Evolutionary conservation across 2,888 invertebrate genomes (phyloP).

Genomic region (Sarcophaga rosellei): DNA sequence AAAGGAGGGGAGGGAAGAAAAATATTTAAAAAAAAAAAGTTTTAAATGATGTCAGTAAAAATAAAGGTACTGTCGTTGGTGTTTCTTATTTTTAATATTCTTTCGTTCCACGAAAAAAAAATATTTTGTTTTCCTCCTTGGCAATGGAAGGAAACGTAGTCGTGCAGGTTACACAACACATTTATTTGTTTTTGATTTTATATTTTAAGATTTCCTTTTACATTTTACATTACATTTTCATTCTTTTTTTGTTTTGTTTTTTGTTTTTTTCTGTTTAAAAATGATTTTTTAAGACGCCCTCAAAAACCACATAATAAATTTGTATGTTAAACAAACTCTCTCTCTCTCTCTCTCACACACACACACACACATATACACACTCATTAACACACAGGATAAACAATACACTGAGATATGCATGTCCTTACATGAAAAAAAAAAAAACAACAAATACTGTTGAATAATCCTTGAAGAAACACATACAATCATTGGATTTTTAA

Average conservation of each 20-base stretch:
- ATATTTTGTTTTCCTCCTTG: background rate
- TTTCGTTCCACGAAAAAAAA: background rate
- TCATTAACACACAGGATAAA: too few species aligned
- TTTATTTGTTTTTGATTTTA: conserved; percentile 32
- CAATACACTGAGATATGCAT: too few species aligned
- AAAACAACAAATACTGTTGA: too few species aligned
- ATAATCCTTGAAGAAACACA: too few species aligned
- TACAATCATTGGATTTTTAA: too few species aligned
- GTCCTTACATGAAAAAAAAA: too few species aligned
- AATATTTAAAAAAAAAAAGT: background rate
- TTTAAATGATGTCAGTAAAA: conserved; percentile 12
- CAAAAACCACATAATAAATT: background rate
- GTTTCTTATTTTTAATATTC: background rate
- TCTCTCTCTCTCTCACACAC: background rate
- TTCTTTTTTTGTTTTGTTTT: background rate
- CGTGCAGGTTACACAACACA: conserved; percentile 26
- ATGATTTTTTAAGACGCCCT: background rate
- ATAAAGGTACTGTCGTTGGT: conserved; percentile 18
- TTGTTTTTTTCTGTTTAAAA: background rate
- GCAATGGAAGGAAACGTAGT: background rate
- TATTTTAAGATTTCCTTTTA: background rate
- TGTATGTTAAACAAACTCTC: background rate
- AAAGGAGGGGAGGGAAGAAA: too few species aligned
- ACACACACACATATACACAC: background rate
- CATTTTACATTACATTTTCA: background rate